A percentile compares a stretch with the other conserved stretches of the same genome.
These are phyloP conservation scores for Gerris lacustris DNA, from an alignment of 2,888 invertebrate genomes.

Conservation along the genomic window DNA sequence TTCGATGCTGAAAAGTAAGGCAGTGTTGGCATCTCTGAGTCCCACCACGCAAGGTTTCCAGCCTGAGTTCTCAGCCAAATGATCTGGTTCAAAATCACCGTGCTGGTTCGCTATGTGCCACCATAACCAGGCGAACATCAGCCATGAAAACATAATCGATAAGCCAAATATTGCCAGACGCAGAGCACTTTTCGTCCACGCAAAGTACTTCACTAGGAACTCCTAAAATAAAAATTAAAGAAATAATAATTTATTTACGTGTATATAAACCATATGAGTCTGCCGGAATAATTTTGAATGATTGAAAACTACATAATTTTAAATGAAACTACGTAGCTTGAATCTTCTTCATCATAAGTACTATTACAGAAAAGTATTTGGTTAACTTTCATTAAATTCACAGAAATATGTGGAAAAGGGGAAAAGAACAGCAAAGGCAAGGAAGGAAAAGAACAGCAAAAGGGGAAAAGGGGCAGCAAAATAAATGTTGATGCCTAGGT, in stretches of 20 bases:
- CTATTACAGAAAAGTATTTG: too few species aligned
- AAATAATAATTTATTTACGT: too few species aligned
- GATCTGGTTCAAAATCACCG: constrained; percentile 60
- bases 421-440: too few species aligned
- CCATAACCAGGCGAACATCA: constrained; percentile 78
- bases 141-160: constrained; percentile 76
- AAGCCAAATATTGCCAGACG: constrained; percentile 69
- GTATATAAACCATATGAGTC: too few species aligned
- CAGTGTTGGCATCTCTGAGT: constrained; percentile 77
- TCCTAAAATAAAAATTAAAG: constrained; percentile 39
- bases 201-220: constrained; percentile 79
- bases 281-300: too few species aligned
- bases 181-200: constrained; percentile 87
- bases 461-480: too few species aligned
- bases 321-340: neutral
- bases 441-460: too few species aligned
- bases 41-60: constrained; percentile 81
- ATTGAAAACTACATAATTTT: too few species aligned
- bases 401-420: too few species aligned
- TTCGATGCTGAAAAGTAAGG: constrained; percentile 89
- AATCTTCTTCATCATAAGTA: too few species aligned
- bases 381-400: too few species aligned
- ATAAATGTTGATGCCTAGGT: too few species aligned
- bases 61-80: constrained; percentile 37
- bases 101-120: constrained; percentile 81